Conservation (phyloP, 2,888 invertebrate genomes). For the Trichacis sp. region DNA sequence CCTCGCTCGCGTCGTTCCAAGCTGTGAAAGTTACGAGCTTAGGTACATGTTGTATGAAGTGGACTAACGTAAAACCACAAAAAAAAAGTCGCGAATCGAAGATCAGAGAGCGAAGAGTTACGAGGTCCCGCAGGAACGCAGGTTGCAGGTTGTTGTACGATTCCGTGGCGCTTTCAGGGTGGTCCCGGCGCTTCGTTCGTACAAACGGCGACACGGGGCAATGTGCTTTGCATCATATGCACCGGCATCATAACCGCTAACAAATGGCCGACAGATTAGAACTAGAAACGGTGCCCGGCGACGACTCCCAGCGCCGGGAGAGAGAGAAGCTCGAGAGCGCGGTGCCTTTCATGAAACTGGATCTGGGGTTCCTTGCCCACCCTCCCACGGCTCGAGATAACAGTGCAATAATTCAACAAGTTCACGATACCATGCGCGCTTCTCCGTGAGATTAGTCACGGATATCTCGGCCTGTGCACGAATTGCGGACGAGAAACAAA, state of each 20-base stretch:
- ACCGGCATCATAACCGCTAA: conserved; percentile 61
- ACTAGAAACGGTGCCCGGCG: conserved; percentile 54
- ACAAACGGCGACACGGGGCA: conserved; percentile 58
- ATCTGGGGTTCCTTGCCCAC: conserved; percentile 52
- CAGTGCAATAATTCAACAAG: conserved; percentile 64
- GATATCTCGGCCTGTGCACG: conserved; percentile 23
- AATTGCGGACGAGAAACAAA: conserved; percentile 10
- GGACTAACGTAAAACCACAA: background rate
- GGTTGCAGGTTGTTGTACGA: conserved; percentile 46
- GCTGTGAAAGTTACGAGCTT: conserved; percentile 8
- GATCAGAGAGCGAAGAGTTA: conserved; percentile 19
- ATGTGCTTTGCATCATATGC: conserved; percentile 52
- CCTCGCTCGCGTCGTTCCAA: background rate
- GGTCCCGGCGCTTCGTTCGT: conserved; percentile 55
- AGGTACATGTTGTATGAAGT: conserved; percentile 1
- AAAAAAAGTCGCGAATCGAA: conserved; percentile 6
- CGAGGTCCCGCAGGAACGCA: conserved; percentile 29
- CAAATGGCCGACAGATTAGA: conserved; percentile 67
- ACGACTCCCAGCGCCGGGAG: conserved; percentile 27
- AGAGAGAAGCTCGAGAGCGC: conserved; percentile 44
- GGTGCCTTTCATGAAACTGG: conserved; percentile 67
- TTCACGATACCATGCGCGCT: conserved; percentile 56
- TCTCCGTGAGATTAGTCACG: conserved; percentile 60
- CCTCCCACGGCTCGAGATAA: conserved; percentile 61
- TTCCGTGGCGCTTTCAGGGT: conserved; percentile 53